Evolutionary conservation across 1,140 invertebrate species (phyloP).

Genomic region (Sitodiplosis mosellana): DNA sequence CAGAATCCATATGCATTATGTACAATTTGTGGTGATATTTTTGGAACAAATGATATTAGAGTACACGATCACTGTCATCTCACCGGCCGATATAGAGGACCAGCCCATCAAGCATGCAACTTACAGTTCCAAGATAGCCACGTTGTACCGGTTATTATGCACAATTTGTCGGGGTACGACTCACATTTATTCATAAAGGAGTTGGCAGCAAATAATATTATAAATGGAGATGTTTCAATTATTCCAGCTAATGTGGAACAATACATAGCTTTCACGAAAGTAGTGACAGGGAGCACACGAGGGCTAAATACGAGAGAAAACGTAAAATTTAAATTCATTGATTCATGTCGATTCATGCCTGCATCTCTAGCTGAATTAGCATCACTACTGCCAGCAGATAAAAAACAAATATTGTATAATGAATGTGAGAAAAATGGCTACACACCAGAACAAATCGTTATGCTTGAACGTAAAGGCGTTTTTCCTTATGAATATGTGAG

Average conservation of each 20-base stretch:
- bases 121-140: slow-evolving; percentile 14
- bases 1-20: slow-evolving; percentile 5
- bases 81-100: slow-evolving; percentile 16
- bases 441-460: too few relatives aligned
- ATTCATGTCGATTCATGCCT: slow-evolving; percentile 17
- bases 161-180: slow-evolving; percentile 19
- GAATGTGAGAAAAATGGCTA: too few relatives aligned
- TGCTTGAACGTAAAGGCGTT: slow-evolving; percentile 12
- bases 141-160: slow-evolving; percentile 22
- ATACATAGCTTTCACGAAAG: slow-evolving; percentile 12
- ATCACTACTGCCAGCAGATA: slow-evolving; percentile 2
- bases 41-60: slow-evolving; percentile 6
- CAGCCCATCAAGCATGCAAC: slow-evolving; percentile 21
- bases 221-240: slow-evolving; percentile 12
- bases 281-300: not conserved
- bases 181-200: slow-evolving; percentile 20
- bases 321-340: slow-evolving; percentile 16
- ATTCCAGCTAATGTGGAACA: slow-evolving; percentile 23
- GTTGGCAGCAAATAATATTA: slow-evolving; percentile 8
- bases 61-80: slow-evolving; percentile 19
- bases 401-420: too few relatives aligned
- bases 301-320: not conserved
- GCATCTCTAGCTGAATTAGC: slow-evolving; percentile 9
- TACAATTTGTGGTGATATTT: slow-evolving; percentile 15
- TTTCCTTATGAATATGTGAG: slow-evolving; percentile 20